These are phyloP conservation scores for Dallia pectoralis DNA, from an alignment of 2,797 vertebrate genomes.

Conservation along the genomic window DNA sequence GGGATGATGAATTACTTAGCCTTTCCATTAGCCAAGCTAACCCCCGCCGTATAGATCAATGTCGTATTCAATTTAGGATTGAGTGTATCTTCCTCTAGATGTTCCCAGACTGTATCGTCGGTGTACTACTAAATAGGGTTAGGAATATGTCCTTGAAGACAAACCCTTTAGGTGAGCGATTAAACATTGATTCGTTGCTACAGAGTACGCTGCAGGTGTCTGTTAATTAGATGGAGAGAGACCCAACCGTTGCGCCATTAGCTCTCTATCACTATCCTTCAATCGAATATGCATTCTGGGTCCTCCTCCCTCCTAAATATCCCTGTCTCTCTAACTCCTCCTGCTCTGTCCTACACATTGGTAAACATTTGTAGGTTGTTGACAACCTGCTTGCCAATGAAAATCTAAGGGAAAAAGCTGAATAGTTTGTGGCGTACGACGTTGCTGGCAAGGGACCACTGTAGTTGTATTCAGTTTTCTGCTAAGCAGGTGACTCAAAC, in stretches of 20 bases:
- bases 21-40: not conserved
- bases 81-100: not conserved
- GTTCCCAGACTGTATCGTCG: not conserved
- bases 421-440: not conserved
- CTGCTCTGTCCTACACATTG: not conserved
- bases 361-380: not conserved
- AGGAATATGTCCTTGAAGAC: not conserved
- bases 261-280: not conserved
- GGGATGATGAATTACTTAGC: too few relatives aligned
- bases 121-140: not conserved
- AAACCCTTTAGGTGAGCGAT: not conserved
- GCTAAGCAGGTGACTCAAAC: not conserved
- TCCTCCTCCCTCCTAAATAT: not conserved
- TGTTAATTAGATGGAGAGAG: not conserved
- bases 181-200: not conserved
- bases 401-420: not conserved
- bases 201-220: not conserved
- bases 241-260: not conserved
- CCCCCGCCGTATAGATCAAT: not conserved
- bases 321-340: too few relatives aligned
- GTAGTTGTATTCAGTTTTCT: not conserved
- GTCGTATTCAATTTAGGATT: not conserved
- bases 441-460: not conserved
- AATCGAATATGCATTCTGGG: not conserved
- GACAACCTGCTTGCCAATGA: not conserved